These are phyloP conservation scores for Agelaius tricolor DNA, from an alignment of 2,113 vertebrate species.

Conservation along the genomic window DNA sequence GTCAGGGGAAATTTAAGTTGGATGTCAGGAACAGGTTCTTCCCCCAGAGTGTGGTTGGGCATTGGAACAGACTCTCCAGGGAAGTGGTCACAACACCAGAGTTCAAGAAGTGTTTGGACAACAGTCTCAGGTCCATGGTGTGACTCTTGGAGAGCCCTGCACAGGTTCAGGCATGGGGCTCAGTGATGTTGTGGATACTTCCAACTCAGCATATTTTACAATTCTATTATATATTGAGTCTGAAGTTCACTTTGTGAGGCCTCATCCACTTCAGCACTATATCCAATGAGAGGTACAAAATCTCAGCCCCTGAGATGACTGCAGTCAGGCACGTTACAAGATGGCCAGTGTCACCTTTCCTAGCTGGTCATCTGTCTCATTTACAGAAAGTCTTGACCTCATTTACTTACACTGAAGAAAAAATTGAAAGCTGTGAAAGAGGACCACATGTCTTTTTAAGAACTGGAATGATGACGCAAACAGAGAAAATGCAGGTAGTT, in stretches of 20 bases:
- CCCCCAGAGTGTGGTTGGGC: accelerated
- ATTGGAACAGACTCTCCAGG: not conserved
- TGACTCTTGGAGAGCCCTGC: not conserved
- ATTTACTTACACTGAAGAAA: not conserved
- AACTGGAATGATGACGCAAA: not conserved
- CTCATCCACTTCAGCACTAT: not conserved
- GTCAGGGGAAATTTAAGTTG: not conserved
- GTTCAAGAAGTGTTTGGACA: not conserved
- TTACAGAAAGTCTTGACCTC: not conserved
- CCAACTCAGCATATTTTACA: not conserved
- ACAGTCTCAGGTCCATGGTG: too few relatives aligned
- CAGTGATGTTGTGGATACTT: accelerated
- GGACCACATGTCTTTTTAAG: not conserved
- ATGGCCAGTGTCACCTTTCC: not conserved
- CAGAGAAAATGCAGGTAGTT: not conserved
- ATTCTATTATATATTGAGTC: not conserved
- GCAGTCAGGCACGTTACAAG: not conserved
- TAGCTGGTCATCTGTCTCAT: not conserved
- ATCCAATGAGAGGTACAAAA: not conserved
- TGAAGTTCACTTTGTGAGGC: accelerated
- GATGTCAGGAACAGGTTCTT: not conserved
- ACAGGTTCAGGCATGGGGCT: not conserved
- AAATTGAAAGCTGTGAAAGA: not conserved
- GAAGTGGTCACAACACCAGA: not conserved
- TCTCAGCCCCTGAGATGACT: not conserved